Base-by-base conservation (phyloP, 1,140 invertebrate species). In the Subanguina moxae region DNA sequence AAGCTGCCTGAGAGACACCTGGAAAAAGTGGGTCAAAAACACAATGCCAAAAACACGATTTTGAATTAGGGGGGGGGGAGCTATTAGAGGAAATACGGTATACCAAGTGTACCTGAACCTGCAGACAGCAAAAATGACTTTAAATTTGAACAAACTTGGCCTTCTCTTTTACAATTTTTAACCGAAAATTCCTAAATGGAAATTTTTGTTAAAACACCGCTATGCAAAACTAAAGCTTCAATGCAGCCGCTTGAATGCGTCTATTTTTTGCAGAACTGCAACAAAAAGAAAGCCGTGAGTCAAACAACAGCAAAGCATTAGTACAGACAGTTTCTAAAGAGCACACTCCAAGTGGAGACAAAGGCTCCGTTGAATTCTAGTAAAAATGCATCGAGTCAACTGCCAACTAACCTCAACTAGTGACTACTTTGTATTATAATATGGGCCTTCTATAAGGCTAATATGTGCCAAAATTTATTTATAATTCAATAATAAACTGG, bases 251-350 rank as follows among this genome's bases (percentile, higher is more conserved):
- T 45, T 13, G 43, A n/a, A 45, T n/a, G 43, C 11, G 23, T 25
- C 57, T 25, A 25, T 13, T 61, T 61, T 61, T 61, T 25, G 8
- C 38, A 61, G 58, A 30, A 61, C 19, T 7, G 8, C 58, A 61
- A 25, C 17, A 21, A 30, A 61, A 61, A 30, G 58, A 21, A 21
- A 25, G 3, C 27, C 38, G 3, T 13, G 58, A 32, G 8, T 61
- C 58, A 7, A 30, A 61, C 27, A 21, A 61, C 19, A 61, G 58
- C 28, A 61, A 61, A 30, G 13, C 52, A 5, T 30, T 30, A 58
- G 57, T 23, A 58, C 21, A 11, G 57, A 25, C 11, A 25, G 30
- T 13, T 58, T 11, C 15, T 11, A 58, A 58, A 11, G 48, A 52
- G 32, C 32, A 5, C 32, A 52, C 3, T 25, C 17, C 3, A 19